Evolutionary conservation across 1,140 invertebrate genomes (phyloP).

Genomic region (Eueides isabella): DNA sequence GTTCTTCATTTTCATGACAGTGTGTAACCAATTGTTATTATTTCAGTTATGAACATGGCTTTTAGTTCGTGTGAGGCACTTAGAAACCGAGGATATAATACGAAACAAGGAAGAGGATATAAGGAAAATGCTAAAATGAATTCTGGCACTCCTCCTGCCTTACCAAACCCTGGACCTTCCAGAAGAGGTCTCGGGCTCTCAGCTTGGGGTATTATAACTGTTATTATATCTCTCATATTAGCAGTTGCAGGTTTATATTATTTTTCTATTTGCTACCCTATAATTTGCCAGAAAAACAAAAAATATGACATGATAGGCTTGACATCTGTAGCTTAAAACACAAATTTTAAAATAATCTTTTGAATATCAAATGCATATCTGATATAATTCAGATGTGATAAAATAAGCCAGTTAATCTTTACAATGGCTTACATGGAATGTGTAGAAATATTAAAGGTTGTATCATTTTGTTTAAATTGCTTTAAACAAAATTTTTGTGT

Average conservation of each 20-base stretch:
- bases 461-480: not conserved
- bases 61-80: constrained; percentile 50
- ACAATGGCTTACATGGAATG: not conserved
- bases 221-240: constrained; percentile 82
- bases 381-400: constrained; percentile 3
- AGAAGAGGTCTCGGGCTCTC: constrained; percentile 80
- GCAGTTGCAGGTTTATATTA: constrained; percentile 83
- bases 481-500: not conserved
- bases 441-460: constrained; percentile 12
- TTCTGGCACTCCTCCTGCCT: constrained; percentile 41
- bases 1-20: not conserved
- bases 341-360: constrained; percentile 15
- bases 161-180: constrained; percentile 34
- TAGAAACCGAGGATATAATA: constrained; percentile 44
- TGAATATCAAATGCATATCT: constrained; percentile 28
- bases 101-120: constrained; percentile 41
- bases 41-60: constrained; percentile 59
- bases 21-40: not conserved
- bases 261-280: constrained; percentile 84
- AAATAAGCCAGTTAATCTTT: constrained; percentile 1
- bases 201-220: constrained; percentile 83
- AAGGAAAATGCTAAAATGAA: constrained; percentile 47
- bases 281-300: constrained; percentile 82
- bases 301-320: constrained; percentile 85
- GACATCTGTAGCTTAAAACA: constrained; percentile 72